Percentiles rank a stretch among this genome's conserved stretches.
Evolutionary conservation across 1,140 invertebrate genomes (phyloP).

Genomic region (Camponotus vicinus): DNA sequence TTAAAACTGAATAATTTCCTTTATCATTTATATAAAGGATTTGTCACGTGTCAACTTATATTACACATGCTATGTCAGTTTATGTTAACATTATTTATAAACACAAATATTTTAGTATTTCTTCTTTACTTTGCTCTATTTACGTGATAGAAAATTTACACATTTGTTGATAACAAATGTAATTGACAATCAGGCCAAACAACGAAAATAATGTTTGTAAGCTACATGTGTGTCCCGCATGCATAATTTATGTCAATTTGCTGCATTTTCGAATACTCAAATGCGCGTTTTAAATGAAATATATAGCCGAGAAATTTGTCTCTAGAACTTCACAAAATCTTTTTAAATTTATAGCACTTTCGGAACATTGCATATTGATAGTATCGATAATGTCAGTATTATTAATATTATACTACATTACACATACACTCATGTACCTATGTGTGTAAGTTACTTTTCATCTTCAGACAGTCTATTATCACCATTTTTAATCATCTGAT

Average conservation of each 20-base stretch:
- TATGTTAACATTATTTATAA: constrained; percentile 16
- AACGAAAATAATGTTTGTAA: constrained; percentile 3
- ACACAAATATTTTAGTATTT: constrained; percentile 25
- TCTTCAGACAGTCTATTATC: background rate
- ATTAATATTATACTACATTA: background rate
- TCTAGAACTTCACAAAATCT: background rate
- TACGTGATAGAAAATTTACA: constrained; percentile 40
- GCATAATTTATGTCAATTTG: constrained; percentile 40
- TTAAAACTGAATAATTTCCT: no score
- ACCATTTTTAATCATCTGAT: background rate
- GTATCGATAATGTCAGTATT: background rate
- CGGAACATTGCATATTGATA: background rate
- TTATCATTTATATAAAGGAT: background rate
- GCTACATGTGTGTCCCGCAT: background rate
- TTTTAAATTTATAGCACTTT: background rate
- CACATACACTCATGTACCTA: background rate
- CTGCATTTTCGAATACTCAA: background rate
- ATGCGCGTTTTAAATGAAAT: background rate
- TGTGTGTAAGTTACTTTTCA: background rate
- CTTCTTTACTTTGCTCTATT: constrained; percentile 12
- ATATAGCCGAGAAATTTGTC: background rate
- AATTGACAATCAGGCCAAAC: constrained; percentile 14
- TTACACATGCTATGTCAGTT: background rate
- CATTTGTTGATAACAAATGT: constrained; percentile 8
- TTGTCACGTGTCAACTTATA: background rate